phyloP scores from a whole-genome alignment of 1,140 invertebrate species.

The Drosophila melanogaster region DNA sequence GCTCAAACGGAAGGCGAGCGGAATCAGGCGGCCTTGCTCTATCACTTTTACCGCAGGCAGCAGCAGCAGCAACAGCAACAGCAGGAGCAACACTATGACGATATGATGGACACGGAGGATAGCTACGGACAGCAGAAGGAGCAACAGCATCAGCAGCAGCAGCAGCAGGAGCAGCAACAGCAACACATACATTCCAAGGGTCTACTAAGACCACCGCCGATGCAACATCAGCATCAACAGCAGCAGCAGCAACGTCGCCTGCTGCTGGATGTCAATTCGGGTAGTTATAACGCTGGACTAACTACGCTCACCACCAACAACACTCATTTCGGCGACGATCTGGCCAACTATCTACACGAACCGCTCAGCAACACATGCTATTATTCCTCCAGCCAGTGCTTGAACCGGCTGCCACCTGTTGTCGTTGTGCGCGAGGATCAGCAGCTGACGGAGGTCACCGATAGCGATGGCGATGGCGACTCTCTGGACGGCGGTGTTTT shows the following conservation, averaged over 20 bases:
- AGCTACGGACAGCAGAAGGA: conserved; percentile 54
- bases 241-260: conserved; percentile 65
- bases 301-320: conserved; percentile 59
- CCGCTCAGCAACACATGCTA: conserved; percentile 59
- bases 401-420: conserved; percentile 31
- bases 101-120: conserved; percentile 81
- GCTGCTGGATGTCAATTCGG: conserved; percentile 78
- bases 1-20: conserved; percentile 43
- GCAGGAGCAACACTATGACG: conserved; percentile 45
- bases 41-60: conserved; percentile 70
- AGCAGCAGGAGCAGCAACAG: conserved; percentile 39
- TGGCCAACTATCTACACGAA: conserved; percentile 57
- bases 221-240: conserved; percentile 24
- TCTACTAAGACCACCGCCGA: conserved; percentile 61
- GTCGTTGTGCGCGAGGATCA: conserved; percentile 11
- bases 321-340: conserved; percentile 31
- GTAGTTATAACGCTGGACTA: conserved; percentile 74
- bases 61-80: conserved; percentile 61
- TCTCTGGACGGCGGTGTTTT: conserved; percentile 51
- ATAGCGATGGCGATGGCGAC: conserved; percentile 50
- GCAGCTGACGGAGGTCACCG: conserved; percentile 12
- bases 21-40: conserved; percentile 56
- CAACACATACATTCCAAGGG: conserved; percentile 75
- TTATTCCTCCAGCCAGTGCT: conserved; percentile 70
- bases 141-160: conserved; percentile 38